Conservation (phyloP, 2,113 vertebrate species). For the Enhydra lutris region DNA sequence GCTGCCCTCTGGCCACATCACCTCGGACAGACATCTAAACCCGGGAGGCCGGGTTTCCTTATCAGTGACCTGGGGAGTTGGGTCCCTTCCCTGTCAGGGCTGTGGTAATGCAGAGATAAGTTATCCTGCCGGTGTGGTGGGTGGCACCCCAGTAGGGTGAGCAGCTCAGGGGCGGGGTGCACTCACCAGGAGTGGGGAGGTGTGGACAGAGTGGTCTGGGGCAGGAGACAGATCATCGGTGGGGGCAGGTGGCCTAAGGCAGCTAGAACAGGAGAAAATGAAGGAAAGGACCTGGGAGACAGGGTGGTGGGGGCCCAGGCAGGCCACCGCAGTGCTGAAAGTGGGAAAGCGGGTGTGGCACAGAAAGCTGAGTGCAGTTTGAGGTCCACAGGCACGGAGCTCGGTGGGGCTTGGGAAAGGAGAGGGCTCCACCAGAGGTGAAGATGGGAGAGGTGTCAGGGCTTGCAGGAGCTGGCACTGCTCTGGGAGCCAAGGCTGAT, state of each 20-base stretch:
- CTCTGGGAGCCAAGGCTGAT: no score
- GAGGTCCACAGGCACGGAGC: not conserved
- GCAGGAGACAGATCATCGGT: not conserved
- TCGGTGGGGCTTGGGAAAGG: not conserved
- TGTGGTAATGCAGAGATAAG: slow-evolving; percentile 31
- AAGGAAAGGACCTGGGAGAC: not conserved
- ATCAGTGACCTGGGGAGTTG: not conserved
- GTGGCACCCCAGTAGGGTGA: not conserved
- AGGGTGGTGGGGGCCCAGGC: not conserved
- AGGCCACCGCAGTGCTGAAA: not conserved
- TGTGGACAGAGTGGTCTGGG: not conserved
- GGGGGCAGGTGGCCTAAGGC: not conserved
- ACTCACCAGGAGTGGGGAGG: not conserved
- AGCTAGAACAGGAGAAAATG: not conserved
- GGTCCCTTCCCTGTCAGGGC: not conserved
- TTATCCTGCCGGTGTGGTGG: not conserved
- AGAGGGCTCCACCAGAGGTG: accelerated
- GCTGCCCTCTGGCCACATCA: not conserved
- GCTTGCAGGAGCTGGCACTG: not conserved
- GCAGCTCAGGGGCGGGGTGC: not conserved
- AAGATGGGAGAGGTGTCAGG: accelerated
- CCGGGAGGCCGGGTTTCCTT: not conserved
- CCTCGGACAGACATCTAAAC: not conserved
- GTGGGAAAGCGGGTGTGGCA: not conserved
- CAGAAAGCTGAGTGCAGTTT: not conserved